Evolutionary conservation across 2,797 vertebrate species (phyloP).

Genomic region (Chaetophractus vellerosus): DNA sequence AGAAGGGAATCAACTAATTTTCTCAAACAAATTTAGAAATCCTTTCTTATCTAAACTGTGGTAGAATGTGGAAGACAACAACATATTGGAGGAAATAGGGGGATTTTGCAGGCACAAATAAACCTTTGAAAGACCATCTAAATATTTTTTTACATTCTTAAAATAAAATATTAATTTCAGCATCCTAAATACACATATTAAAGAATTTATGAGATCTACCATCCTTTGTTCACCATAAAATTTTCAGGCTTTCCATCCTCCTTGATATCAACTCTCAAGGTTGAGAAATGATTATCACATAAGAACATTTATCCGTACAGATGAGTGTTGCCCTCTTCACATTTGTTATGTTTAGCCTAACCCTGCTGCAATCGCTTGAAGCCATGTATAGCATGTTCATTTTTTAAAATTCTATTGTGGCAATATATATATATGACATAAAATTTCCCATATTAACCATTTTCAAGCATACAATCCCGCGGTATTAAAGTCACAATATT

Average conservation of each 20-base stretch:
- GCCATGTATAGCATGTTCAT: neutral
- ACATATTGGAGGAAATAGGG: neutral
- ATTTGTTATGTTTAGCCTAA: neutral
- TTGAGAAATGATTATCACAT: neutral
- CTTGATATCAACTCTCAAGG: neutral
- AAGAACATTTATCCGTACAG: neutral
- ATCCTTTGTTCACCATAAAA: neutral
- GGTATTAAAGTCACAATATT: no score
- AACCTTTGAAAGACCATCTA: neutral
- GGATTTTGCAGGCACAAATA: neutral
- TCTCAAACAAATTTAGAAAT: slow-evolving; percentile 28
- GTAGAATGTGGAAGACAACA: neutral
- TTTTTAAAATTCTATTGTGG: no score
- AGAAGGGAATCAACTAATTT: slow-evolving; percentile 6
- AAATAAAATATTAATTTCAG: slow-evolving; percentile 55
- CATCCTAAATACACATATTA: neutral
- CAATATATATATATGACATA: no score
- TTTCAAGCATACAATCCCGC: no score
- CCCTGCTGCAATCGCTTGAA: neutral
- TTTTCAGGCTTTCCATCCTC: neutral
- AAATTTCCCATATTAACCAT: no score
- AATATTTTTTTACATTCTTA: neutral
- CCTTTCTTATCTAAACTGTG: neutral
- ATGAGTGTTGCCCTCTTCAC: neutral
- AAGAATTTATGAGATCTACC: slow-evolving; percentile 28